Conservation (phyloP, 2,888 invertebrate species). For the Lasiommata megera region DNA sequence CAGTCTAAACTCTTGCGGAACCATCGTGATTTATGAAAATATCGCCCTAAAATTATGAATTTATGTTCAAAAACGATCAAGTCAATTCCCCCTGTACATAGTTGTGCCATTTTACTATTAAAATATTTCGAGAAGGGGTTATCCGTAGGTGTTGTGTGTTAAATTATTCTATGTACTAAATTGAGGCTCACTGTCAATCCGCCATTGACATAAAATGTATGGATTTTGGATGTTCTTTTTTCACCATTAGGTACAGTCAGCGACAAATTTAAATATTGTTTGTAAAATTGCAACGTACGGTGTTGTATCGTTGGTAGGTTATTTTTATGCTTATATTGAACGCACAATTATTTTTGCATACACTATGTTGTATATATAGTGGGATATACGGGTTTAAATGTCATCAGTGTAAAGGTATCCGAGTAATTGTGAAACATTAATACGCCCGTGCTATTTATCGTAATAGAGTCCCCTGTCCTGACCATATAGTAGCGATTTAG, state of each 20-base stretch:
- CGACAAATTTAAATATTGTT: background rate
- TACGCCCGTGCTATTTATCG: no score
- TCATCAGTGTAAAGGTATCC: background rate
- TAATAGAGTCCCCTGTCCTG: background rate
- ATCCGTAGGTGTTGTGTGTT: slow-evolving; percentile 57
- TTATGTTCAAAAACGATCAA: slow-evolving; percentile 43
- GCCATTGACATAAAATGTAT: slow-evolving; percentile 17
- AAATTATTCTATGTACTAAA: slow-evolving; percentile 41
- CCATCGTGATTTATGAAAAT: background rate
- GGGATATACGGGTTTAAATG: background rate
- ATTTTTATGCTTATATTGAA: background rate
- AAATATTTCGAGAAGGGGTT: slow-evolving; percentile 48
- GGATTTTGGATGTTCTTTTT: slow-evolving; percentile 6
- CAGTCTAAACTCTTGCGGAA: no score
- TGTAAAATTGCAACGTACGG: background rate
- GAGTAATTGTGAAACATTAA: background rate
- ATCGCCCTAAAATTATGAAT: slow-evolving; percentile 7
- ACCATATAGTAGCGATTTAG: background rate
- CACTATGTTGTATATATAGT: background rate
- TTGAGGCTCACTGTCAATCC: slow-evolving; percentile 46
- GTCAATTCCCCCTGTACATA: slow-evolving; percentile 79
- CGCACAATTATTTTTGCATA: slow-evolving; percentile 4
- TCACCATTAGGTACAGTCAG: slow-evolving; percentile 20
- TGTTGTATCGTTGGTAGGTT: background rate
- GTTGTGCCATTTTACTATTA: slow-evolving; percentile 72